Evolutionary conservation across 2,797 vertebrate species (phyloP).

Genomic region (Lophotriccus pileatus): DNA sequence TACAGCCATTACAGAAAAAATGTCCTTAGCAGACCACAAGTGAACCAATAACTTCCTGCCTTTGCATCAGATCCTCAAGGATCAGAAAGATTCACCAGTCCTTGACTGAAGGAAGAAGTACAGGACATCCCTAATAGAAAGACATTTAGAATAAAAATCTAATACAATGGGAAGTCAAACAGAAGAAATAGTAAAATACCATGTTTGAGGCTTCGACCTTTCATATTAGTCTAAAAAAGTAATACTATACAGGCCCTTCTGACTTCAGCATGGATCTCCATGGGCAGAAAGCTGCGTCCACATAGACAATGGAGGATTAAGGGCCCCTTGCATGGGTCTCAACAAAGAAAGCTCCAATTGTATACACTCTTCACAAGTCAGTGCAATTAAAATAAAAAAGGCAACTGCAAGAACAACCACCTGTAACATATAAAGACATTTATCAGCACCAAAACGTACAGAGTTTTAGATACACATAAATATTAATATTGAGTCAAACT

Average conservation of each 20-base stretch:
- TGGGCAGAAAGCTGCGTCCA: background rate
- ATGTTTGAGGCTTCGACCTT: background rate
- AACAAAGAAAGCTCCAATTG: background rate
- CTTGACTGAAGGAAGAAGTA: background rate
- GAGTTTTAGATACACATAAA: background rate
- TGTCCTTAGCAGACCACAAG: background rate
- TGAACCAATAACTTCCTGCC: background rate
- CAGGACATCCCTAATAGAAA: background rate
- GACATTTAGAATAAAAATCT: background rate
- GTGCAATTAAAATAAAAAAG: background rate
- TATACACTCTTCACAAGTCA: background rate
- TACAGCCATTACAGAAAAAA: background rate
- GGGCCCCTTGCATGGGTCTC: background rate
- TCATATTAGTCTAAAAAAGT: background rate
- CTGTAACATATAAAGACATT: background rate
- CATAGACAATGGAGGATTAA: background rate
- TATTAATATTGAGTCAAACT: background rate
- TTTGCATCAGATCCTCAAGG: background rate
- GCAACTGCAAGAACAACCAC: background rate
- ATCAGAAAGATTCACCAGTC: background rate
- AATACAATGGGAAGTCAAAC: background rate
- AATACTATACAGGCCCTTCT: background rate
- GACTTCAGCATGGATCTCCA: background rate
- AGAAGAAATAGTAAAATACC: background rate
- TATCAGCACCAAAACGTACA: fast-evolving